A percentile compares a stretch with the other conserved stretches of the same genome.
These are phyloP conservation scores for Microplitis manilae DNA, from an alignment of 2,888 invertebrate species.

Conservation along the genomic window DNA sequence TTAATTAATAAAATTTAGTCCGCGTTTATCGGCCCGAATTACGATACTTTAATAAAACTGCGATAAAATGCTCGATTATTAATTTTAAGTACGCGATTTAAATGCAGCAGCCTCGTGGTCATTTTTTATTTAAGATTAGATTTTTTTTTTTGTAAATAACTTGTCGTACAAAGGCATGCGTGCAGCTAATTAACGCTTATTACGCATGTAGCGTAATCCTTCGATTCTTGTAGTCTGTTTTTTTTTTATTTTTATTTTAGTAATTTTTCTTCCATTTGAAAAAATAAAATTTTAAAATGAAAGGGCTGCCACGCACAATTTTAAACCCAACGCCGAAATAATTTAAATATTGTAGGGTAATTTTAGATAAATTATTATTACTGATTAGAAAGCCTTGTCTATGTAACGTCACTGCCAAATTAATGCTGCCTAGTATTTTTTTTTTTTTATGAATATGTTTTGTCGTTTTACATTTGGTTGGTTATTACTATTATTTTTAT, in stretches of 20 bases:
- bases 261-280: slow-evolving; percentile 28
- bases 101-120: slow-evolving; percentile 34
- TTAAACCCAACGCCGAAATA: slow-evolving; percentile 33
- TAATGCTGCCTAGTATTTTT: not conserved
- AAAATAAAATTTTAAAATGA: slow-evolving; percentile 26
- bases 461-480: not conserved
- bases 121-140: slow-evolving; percentile 8
- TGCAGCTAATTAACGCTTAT: slow-evolving; percentile 44
- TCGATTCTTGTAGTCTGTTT: slow-evolving; percentile 48
- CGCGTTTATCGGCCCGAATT: slow-evolving; percentile 12
- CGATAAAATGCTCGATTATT: slow-evolving; percentile 31
- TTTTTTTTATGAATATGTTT: not conserved
- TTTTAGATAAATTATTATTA: not conserved
- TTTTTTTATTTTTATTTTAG: slow-evolving; percentile 33
- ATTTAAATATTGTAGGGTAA: not conserved
- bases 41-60: slow-evolving; percentile 27
- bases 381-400: not conserved
- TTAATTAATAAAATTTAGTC: slow-evolving; percentile 50
- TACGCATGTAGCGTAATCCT: slow-evolving; percentile 24
- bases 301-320: slow-evolving; percentile 36
- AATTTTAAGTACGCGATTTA: slow-evolving; percentile 26
- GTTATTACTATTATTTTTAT: not conserved
- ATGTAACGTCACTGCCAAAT: not conserved
- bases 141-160: slow-evolving; percentile 52
- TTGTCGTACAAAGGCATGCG: slow-evolving; percentile 50